phyloP scores from a whole-genome alignment of 2,888 invertebrate species.

The Pachycephus smyrnensis region DNA sequence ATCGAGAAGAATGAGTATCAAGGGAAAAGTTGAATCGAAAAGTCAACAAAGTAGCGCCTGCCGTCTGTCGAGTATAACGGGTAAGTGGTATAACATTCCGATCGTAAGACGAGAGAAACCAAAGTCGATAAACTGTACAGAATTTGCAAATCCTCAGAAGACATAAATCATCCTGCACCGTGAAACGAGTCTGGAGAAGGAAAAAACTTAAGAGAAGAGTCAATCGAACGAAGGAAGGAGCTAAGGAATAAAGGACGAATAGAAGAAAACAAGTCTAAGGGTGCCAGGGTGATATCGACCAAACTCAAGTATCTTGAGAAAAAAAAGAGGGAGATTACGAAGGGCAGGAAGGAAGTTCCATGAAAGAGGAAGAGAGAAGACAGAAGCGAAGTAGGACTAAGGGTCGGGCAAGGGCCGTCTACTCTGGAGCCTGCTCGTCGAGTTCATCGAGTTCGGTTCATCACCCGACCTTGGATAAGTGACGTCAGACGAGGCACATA shows the following conservation, averaged over 20 bases:
- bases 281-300: constrained; percentile 38
- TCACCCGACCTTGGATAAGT: constrained; percentile 61
- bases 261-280: constrained; percentile 18
- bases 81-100: not conserved
- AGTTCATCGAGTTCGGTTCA: constrained; percentile 42
- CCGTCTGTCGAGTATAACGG: not conserved
- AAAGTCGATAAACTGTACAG: no score
- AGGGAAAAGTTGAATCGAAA: not conserved
- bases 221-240: not conserved
- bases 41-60: not conserved
- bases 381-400: constrained; percentile 15
- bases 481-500: constrained; percentile 57
- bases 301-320: constrained; percentile 32
- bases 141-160: not conserved
- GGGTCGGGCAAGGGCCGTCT: not conserved
- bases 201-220: not conserved
- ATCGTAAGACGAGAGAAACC: not conserved
- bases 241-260: not conserved
- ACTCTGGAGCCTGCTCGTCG: not conserved
- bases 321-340: not conserved
- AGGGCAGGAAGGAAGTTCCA: not conserved
- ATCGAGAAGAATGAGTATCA: not conserved
- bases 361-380: constrained; percentile 18
- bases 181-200: not conserved
- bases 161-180: not conserved